Conservation (phyloP, 2,113 vertebrate genomes). For the Balaeniceps rex region DNA sequence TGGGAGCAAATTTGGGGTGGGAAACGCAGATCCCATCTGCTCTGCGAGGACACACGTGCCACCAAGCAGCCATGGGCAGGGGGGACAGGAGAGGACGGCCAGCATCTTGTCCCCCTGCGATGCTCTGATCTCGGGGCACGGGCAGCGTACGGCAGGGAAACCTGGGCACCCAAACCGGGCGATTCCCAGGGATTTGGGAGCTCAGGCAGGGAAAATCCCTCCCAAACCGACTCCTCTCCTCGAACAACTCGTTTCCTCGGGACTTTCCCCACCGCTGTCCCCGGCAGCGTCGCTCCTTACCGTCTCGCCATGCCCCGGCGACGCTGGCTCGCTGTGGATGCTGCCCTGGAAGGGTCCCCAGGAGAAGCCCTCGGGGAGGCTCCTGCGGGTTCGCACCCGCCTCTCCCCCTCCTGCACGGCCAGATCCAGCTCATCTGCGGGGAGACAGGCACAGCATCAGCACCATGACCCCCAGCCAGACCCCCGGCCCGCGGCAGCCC, state of each 20-base stretch:
- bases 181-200: background rate
- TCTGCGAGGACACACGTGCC: rapidly evolving
- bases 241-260: rapidly evolving
- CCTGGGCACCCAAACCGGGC: background rate
- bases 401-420: slow-evolving; percentile 54
- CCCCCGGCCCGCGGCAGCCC: rapidly evolving
- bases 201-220: background rate
- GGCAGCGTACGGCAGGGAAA: background rate
- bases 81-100: background rate
- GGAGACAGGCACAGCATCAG: background rate
- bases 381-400: slow-evolving; percentile 66
- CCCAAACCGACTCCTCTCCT: background rate
- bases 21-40: background rate
- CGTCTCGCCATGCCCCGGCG: slow-evolving; percentile 46
- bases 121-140: rapidly evolving
- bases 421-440: slow-evolving; percentile 76
- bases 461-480: rapidly evolving
- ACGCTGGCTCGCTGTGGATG: slow-evolving; percentile 66
- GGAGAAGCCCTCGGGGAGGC: slow-evolving; percentile 73
- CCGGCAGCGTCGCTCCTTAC: slow-evolving; percentile 40
- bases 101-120: background rate
- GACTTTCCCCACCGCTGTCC: rapidly evolving
- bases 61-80: too few species aligned
- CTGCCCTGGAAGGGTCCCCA: slow-evolving; percentile 88
- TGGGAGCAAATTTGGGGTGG: background rate